Percentiles rank a stretch among this genome's conserved stretches.
These are phyloP conservation scores for Aphelocoma coerulescens DNA, from an alignment of 2,113 vertebrate species.

Conservation along the genomic window DNA sequence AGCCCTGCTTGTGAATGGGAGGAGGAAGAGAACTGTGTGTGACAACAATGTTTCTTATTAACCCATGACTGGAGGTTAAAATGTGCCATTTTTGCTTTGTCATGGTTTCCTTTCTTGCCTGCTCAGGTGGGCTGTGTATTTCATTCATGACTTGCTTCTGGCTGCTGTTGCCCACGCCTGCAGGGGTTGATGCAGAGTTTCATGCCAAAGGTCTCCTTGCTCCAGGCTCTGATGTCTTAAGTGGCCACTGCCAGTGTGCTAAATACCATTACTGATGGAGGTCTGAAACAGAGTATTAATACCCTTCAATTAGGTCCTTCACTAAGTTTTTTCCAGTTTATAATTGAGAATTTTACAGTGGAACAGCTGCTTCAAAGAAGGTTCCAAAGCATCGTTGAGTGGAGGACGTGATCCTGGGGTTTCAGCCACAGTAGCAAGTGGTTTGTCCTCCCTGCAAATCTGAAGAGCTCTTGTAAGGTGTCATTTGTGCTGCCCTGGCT, in stretches of 20 bases:
- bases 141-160: rapidly evolving
- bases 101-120: background rate
- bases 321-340: background rate
- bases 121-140: background rate
- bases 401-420: background rate
- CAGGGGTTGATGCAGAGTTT: background rate
- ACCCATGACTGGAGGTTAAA: background rate
- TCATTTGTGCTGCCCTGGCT: background rate
- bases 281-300: background rate
- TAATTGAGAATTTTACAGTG: background rate
- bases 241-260: background rate
- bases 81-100: background rate
- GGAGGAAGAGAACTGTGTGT: background rate
- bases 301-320: background rate
- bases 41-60: background rate
- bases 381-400: background rate
- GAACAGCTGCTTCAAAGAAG: background rate
- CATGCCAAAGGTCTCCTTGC: background rate
- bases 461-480: background rate
- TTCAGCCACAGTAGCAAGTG: background rate
- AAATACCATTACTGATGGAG: rapidly evolving
- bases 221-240: background rate
- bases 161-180: background rate
- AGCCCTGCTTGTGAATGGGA: background rate
- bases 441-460: background rate